Conservation (phyloP, 2,888 invertebrate genomes). For the Tridacna gigas region DNA sequence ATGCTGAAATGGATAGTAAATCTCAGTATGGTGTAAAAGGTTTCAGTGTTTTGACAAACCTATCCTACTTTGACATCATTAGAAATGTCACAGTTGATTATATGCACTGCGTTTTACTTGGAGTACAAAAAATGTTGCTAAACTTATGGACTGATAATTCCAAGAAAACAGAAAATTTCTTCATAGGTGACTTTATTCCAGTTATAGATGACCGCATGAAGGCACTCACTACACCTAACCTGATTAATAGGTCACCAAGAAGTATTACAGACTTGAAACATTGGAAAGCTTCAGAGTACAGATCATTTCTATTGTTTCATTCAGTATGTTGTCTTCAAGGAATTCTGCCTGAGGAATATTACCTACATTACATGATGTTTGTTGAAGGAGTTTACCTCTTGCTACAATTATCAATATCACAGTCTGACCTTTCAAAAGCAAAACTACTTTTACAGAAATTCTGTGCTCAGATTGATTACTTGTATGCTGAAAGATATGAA, state of each 20-base stretch:
- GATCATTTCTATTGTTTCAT: slow-evolving; percentile 57
- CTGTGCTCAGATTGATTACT: slow-evolving; percentile 10
- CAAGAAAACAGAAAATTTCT: slow-evolving; percentile 34
- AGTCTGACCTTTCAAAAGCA: slow-evolving; percentile 16
- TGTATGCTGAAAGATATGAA: slow-evolving; percentile 33
- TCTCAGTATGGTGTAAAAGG: slow-evolving; percentile 56
- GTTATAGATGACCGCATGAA: slow-evolving; percentile 33
- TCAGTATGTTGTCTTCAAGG: slow-evolving; percentile 29
- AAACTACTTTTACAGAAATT: slow-evolving; percentile 29
- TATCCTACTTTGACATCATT: slow-evolving; percentile 60
- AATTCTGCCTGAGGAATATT: slow-evolving; percentile 22
- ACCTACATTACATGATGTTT: slow-evolving; percentile 26
- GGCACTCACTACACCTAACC: slow-evolving; percentile 26
- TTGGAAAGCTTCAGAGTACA: slow-evolving; percentile 62
- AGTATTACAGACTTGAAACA: slow-evolving; percentile 35
- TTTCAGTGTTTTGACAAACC: slow-evolving; percentile 34
- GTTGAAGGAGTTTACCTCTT: slow-evolving; percentile 37
- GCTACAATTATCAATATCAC: slow-evolving; percentile 5
- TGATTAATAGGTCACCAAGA: slow-evolving; percentile 41
- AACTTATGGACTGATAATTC: slow-evolving; percentile 58
- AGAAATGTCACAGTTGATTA: slow-evolving; percentile 65
- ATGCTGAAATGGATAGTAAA: slow-evolving; percentile 21
- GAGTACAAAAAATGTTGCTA: slow-evolving; percentile 58
- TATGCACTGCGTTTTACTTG: slow-evolving; percentile 70
- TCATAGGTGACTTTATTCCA: slow-evolving; percentile 26